Evolutionary conservation across 1,140 invertebrate species (phyloP), one percentile per base, ranked within the genome.

Genomic region (Eumaeus atala): DNA sequence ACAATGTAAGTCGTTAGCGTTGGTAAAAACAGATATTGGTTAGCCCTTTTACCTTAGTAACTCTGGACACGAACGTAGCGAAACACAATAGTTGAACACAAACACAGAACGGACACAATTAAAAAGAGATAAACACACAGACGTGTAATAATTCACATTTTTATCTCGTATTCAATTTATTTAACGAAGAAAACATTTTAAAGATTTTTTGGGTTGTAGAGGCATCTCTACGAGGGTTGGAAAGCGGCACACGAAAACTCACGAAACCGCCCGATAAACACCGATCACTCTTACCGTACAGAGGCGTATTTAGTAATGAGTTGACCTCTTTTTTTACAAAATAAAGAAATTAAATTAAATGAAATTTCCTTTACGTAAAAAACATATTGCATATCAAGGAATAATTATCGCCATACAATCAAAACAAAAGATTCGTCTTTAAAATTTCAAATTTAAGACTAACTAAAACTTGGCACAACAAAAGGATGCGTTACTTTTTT

Each of bases 181-280:
- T 64, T 54, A 61, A 42, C 50, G 49, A 66, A 58, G 70, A 62
- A 72, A 70, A 76, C 66, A 67, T 70, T 76, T 64, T 77, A 82
- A 83, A 82, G 80, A 77, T 78, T 83, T 84, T 84, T 71, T 72
- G 63, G 62, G 64, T 66, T 70, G 68, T 72, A 64, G 70, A 80
- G 74, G 67, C 79, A 81, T 84, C 72, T 73, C 70, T 72, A 61
- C 69, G 67, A 77, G 83, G 83, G 81, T 80, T 86, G 80, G 59
- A 84, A 76, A 64, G 71, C 72, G 64, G 62, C 55, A 59, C 62
- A 63, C 81, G 83, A 75, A 86, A 83, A 76, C 69, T 59, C 67
- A 70, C 83, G 83, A 84, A 61, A 54, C 42, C 42, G 40, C 44
- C 72, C 83, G 83, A 86, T 37, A 28, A 21, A 34, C 42, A 55